Evolutionary conservation across 2,113 vertebrate genomes (phyloP).

Genomic region (Oryzias curvinotus): DNA sequence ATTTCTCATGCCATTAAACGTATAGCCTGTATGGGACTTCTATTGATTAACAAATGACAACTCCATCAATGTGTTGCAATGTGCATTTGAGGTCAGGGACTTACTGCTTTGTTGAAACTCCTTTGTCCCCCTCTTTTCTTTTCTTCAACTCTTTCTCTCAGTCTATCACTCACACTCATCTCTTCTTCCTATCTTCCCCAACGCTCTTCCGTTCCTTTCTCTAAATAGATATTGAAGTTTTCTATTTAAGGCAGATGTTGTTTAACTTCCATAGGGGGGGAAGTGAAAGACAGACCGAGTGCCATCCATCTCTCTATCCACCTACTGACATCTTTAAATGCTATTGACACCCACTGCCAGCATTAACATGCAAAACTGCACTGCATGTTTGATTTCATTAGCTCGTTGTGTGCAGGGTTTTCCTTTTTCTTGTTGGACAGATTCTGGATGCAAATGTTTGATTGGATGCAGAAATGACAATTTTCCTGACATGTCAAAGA

Average conservation of each 20-base stretch:
- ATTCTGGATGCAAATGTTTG: slow-evolving; percentile 55
- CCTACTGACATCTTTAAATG: slow-evolving; percentile 76
- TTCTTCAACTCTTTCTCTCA: slow-evolving; percentile 2
- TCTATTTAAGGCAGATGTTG: slow-evolving; percentile 73
- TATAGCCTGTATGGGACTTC: slow-evolving; percentile 64
- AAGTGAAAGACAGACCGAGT: slow-evolving; percentile 74
- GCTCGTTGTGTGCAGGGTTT: slow-evolving; percentile 62
- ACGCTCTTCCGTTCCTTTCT: slow-evolving; percentile 33
- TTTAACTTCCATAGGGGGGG: slow-evolving; percentile 70
- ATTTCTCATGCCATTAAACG: slow-evolving; percentile 65
- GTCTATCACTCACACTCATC: slow-evolving; percentile 19
- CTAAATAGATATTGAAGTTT: slow-evolving; percentile 79
- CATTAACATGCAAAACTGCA: slow-evolving; percentile 78
- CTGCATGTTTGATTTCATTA: slow-evolving; percentile 76
- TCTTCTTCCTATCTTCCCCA: slow-evolving; percentile 29
- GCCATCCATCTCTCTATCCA: slow-evolving; percentile 78
- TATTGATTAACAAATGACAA: slow-evolving; percentile 76
- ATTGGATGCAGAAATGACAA: slow-evolving; percentile 59
- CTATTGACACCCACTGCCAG: slow-evolving; percentile 72
- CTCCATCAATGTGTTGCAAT: slow-evolving; percentile 71
- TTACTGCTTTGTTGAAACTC: slow-evolving; percentile 67
- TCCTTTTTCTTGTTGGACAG: slow-evolving; percentile 35
- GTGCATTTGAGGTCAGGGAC: slow-evolving; percentile 74
- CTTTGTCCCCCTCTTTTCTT: slow-evolving; percentile 21
- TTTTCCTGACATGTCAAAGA: slow-evolving; percentile 51